Evolutionary conservation across 2,797 vertebrate species (phyloP).

Genomic region (Pitangus sulphuratus): DNA sequence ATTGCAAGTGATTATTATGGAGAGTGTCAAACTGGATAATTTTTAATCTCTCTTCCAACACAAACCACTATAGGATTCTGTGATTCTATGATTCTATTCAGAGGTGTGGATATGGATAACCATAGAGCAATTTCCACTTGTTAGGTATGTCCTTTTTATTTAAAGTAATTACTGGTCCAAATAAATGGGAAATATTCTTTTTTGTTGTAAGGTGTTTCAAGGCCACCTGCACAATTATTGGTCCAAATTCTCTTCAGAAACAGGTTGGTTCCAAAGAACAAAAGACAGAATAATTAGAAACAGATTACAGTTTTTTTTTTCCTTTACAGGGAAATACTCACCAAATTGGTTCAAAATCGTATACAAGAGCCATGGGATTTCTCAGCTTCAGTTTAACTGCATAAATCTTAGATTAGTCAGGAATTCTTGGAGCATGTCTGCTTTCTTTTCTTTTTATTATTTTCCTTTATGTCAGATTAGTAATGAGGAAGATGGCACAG

Average conservation of each 20-base stretch:
- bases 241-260: not conserved
- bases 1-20: not conserved
- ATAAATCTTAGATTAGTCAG: not conserved
- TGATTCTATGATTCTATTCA: not conserved
- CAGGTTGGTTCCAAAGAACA: not conserved
- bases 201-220: not conserved
- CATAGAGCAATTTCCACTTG: not conserved
- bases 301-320: not conserved
- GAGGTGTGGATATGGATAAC: not conserved
- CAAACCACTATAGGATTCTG: not conserved
- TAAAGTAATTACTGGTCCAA: not conserved
- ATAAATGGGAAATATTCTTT: not conserved
- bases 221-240: not conserved
- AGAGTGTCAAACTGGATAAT: not conserved
- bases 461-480: not conserved
- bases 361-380: not conserved
- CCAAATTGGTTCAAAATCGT: rapidly evolving
- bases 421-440: not conserved
- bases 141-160: not conserved
- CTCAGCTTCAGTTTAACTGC: not conserved
- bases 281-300: not conserved
- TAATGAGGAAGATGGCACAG: not conserved
- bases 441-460: not conserved
- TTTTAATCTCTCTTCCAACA: not conserved
- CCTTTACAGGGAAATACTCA: not conserved